Evolutionary conservation across 2,888 invertebrate genomes (phyloP).

Genomic region (Sclerodermus sp.): DNA sequence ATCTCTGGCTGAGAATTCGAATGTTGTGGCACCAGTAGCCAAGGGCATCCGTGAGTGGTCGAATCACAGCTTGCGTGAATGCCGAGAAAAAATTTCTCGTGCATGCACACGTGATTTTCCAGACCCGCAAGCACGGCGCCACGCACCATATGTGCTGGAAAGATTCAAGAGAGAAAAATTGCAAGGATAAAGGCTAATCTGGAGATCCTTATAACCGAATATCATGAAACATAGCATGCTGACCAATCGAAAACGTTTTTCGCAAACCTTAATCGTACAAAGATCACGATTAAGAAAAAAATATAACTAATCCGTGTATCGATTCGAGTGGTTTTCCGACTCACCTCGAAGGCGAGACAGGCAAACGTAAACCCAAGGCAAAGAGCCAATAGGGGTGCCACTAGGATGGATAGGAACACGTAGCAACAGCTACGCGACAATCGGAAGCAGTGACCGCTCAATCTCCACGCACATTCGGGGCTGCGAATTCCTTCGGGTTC

Average conservation of each 20-base stretch:
- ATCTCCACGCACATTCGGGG: constrained; percentile 72
- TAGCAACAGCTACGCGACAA: constrained; percentile 71
- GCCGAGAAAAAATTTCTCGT: constrained; percentile 63
- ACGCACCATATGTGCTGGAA: constrained; percentile 76
- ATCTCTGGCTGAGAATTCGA: constrained; percentile 61
- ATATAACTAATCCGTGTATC: too few species aligned
- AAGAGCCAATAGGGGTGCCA: constrained; percentile 71
- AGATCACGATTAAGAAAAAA: too few species aligned
- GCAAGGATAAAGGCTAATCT: not conserved
- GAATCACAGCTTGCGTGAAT: constrained; percentile 65
- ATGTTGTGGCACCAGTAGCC: constrained; percentile 67
- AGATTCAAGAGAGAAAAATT: not conserved
- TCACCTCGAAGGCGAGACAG: constrained; percentile 71
- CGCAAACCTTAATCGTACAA: too few species aligned
- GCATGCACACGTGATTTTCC: constrained; percentile 70
- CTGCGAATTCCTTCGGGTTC: constrained; percentile 72
- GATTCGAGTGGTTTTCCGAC: constrained; percentile 16
- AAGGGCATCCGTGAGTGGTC: constrained; percentile 65
- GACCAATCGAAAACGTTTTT: too few species aligned
- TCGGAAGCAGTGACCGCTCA: constrained; percentile 68
- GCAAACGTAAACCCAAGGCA: constrained; percentile 70
- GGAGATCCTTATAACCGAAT: not conserved
- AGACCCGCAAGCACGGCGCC: constrained; percentile 67
- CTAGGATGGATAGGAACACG: constrained; percentile 67
- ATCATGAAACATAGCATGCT: too few species aligned